phyloP scores from a whole-genome alignment of 1,140 invertebrate genomes.

The Telenomus remus region DNA sequence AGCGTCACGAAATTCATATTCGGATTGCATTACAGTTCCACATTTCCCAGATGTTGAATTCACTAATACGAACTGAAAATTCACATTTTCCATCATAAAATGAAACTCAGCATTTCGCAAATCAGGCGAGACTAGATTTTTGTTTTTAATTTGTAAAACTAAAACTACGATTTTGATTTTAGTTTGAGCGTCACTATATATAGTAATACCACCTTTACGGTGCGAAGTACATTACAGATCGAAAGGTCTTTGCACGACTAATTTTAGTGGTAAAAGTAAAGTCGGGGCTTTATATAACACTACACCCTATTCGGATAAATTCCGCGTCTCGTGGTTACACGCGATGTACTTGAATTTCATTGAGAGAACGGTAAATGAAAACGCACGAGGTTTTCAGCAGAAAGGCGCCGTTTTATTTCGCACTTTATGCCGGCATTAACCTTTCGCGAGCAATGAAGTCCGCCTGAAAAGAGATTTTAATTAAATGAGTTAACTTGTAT shows the following conservation, averaged over 20 bases:
- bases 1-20: too few species aligned
- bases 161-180: too few species aligned
- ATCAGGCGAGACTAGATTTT: too few species aligned
- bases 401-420: conserved; percentile 31
- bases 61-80: too few species aligned
- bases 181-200: too few species aligned
- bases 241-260: not conserved
- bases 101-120: too few species aligned
- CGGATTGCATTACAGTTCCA: too few species aligned
- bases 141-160: too few species aligned
- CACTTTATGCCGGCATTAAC: conserved; percentile 40
- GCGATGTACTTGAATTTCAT: conserved; percentile 40
- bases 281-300: conserved; percentile 10
- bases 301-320: conserved; percentile 12
- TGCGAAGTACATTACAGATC: too few species aligned
- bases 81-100: too few species aligned
- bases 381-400: conserved; percentile 6
- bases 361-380: conserved; percentile 27
- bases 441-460: conserved; percentile 29
- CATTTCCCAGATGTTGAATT: too few species aligned
- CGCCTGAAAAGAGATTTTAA: conserved; percentile 27
- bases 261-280: not conserved
- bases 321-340: conserved; percentile 21
- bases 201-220: too few species aligned
- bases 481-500: conserved; percentile 33